These are phyloP conservation scores for Xenus cinereus DNA, from an alignment of 2,113 vertebrate genomes.

Conservation along the genomic window DNA sequence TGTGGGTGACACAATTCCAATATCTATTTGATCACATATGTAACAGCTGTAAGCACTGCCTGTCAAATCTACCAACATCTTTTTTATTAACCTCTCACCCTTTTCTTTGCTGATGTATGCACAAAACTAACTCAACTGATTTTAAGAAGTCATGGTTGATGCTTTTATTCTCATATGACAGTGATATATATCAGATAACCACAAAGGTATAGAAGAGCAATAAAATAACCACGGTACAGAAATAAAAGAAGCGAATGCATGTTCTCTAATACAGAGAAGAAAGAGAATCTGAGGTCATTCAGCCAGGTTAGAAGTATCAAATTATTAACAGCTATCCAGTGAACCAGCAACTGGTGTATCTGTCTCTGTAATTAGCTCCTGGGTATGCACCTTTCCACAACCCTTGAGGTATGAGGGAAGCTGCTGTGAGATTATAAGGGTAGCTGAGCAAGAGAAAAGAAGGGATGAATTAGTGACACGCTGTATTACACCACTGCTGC, in stretches of 20 bases:
- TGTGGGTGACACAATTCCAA: background rate
- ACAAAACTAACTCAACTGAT: background rate
- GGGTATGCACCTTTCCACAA: background rate
- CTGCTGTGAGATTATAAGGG: background rate
- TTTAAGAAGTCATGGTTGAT: background rate
- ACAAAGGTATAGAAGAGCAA: background rate
- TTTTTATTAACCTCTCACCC: background rate
- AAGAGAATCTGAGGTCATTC: constrained; percentile 40
- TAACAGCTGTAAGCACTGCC: background rate
- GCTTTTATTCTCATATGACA: background rate
- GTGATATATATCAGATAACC: constrained; percentile 5
- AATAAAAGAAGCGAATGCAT: background rate
- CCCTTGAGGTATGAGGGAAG: background rate
- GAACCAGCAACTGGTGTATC: background rate
- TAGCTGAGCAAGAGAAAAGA: background rate
- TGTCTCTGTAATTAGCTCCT: background rate
- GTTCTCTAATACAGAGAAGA: background rate
- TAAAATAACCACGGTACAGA: background rate
- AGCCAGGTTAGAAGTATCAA: constrained; percentile 1
- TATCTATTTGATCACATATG: background rate
- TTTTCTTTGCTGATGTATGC: background rate
- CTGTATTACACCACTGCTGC: background rate
- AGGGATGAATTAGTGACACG: background rate
- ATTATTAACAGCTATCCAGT: constrained; percentile 24
- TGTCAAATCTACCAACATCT: background rate